phyloP scores from a whole-genome alignment of 1,140 invertebrate species.

The Coelopa frigida region DNA sequence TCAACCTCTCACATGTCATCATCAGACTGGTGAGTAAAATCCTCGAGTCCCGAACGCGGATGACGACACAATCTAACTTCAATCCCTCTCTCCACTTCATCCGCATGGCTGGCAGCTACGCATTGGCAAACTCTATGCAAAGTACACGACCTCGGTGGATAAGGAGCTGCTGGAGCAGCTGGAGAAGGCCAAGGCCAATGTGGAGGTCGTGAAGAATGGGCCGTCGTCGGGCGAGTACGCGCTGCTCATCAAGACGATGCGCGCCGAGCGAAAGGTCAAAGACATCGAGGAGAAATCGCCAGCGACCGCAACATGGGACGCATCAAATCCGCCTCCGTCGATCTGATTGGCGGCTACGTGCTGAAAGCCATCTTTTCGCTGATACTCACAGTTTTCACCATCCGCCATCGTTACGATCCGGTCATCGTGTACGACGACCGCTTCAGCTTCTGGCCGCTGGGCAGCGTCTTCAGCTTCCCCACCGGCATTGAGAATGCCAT shows the following conservation, averaged over 20 bases:
- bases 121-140: no score
- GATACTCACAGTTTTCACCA: slow-evolving; percentile 22
- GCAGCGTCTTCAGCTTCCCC: slow-evolving; percentile 33
- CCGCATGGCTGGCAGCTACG: no score
- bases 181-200: slow-evolving; percentile 20
- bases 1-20: no score
- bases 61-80: no score
- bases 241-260: slow-evolving; percentile 30
- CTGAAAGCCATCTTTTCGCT: slow-evolving; percentile 26
- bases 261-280: slow-evolving; percentile 29
- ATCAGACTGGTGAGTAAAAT: no score
- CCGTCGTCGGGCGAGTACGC: slow-evolving; percentile 26
- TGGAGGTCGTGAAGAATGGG: slow-evolving; percentile 21
- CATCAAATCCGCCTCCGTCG: slow-evolving; percentile 23
- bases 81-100: no score
- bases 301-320: slow-evolving; percentile 14
- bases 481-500: slow-evolving; percentile 34
- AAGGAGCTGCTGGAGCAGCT: slow-evolving; percentile 16
- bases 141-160: no score
- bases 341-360: slow-evolving; percentile 26
- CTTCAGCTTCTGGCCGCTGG: slow-evolving; percentile 28
- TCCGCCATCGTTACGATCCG: slow-evolving; percentile 26
- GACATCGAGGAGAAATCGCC: slow-evolving; percentile 21
- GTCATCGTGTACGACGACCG: slow-evolving; percentile 30
- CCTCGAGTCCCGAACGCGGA: no score